Conservation (phyloP, 2,888 invertebrate genomes). For the Anoncus sp. region DNA sequence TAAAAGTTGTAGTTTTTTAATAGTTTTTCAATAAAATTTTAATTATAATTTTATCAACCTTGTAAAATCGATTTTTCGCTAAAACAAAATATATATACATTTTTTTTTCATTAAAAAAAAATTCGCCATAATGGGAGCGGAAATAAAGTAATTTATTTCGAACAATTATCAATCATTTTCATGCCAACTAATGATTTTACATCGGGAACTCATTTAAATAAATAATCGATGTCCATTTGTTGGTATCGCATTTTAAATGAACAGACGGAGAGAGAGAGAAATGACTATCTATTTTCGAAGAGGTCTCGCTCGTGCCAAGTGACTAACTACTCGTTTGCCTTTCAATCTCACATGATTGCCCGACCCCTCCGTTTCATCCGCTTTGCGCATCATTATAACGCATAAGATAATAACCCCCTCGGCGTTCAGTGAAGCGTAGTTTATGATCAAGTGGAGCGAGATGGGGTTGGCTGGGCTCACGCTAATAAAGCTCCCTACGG, state of each 20-base stretch:
- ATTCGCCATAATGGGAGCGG: too few species aligned
- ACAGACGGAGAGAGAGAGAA: background rate
- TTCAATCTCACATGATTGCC: conserved; percentile 68
- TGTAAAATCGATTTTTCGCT: too few species aligned
- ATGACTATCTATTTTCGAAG: conserved; percentile 57
- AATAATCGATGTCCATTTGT: too few species aligned
- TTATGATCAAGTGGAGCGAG: conserved; percentile 80
- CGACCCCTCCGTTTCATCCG: conserved; percentile 56
- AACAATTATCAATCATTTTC: too few species aligned
- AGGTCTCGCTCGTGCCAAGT: conserved; percentile 55
- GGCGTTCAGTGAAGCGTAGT: conserved; percentile 80
- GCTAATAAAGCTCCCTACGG: conserved; percentile 81
- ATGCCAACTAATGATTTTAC: too few species aligned
- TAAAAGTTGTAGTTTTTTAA: too few species aligned
- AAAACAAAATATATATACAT: background rate
- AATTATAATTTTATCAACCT: too few species aligned
- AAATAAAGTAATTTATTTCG: too few species aligned
- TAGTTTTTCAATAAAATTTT: too few species aligned
- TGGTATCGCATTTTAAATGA: too few species aligned
- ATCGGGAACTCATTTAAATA: too few species aligned
- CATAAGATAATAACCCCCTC: conserved; percentile 81
- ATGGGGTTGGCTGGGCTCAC: conserved; percentile 78
- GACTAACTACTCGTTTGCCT: conserved; percentile 65
- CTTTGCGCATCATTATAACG: conserved; percentile 77
- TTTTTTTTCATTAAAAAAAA: background rate